These are phyloP conservation scores for Tinea trinotella DNA, from an alignment of 2,888 invertebrate species.

Conservation along the genomic window DNA sequence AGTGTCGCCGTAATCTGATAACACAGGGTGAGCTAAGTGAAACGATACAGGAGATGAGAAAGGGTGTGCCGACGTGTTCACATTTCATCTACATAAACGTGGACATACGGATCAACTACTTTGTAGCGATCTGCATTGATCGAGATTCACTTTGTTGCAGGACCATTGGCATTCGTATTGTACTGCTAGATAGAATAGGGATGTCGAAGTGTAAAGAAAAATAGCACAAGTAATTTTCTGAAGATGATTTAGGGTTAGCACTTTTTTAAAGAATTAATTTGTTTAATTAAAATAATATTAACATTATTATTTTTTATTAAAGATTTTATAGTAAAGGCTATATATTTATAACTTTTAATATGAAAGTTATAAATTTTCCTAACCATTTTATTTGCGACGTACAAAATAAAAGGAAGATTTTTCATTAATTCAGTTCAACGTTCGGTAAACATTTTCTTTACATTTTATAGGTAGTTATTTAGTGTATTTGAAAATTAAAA, in stretches of 20 bases:
- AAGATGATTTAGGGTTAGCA: too few species aligned
- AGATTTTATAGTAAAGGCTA: too few species aligned
- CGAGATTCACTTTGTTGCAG: conserved; percentile 12
- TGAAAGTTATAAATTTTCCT: too few species aligned
- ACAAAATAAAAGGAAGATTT: not conserved
- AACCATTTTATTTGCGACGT: too few species aligned
- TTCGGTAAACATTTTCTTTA: not conserved
- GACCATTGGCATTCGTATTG: not conserved
- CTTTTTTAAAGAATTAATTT: too few species aligned
- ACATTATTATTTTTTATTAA: too few species aligned
- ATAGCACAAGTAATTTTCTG: not conserved
- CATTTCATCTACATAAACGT: conserved; percentile 32
- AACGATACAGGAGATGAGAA: conserved; percentile 56
- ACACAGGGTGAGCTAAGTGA: conserved; percentile 40
- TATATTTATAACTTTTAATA: too few species aligned
- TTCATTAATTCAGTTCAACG: not conserved
- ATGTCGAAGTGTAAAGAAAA: not conserved
- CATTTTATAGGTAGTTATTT: conserved; percentile 34
- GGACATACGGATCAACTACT: conserved; percentile 5
- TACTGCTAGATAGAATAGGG: not conserved
- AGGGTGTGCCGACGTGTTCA: conserved; percentile 33
- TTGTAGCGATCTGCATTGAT: not conserved
- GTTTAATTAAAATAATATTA: too few species aligned
- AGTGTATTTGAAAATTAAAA: conserved; percentile 69
- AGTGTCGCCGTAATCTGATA: conserved; percentile 22